Evolutionary conservation across 1,140 invertebrate genomes (phyloP).

Genomic region (Frieseomelitta varia): DNA sequence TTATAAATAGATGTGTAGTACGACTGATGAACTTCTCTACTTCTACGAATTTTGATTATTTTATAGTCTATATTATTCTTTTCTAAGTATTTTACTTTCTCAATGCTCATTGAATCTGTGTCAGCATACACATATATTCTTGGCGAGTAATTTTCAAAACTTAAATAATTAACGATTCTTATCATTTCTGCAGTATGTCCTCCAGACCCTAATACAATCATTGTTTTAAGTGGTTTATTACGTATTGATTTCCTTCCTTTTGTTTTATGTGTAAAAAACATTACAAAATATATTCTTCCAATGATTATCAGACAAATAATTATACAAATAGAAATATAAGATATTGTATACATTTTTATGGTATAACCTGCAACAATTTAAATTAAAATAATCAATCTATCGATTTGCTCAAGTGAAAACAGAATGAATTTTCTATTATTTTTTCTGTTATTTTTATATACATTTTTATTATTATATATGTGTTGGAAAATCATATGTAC

Average conservation of each 20-base stretch:
- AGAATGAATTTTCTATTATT: no score
- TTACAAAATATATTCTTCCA: slow-evolving; percentile 66
- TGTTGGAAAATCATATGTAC: no score
- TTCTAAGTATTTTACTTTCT: slow-evolving; percentile 85
- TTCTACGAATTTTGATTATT: slow-evolving; percentile 88
- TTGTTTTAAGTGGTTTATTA: slow-evolving; percentile 72
- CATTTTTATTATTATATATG: not conserved
- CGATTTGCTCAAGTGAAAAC: not conserved
- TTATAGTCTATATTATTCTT: slow-evolving; percentile 78
- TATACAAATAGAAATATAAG: slow-evolving; percentile 6
- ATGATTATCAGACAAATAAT: not conserved
- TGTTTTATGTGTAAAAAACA: slow-evolving; percentile 59
- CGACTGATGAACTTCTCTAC: slow-evolving; percentile 93
- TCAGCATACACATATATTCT: slow-evolving; percentile 90
- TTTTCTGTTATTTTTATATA: not conserved
- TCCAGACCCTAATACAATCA: slow-evolving; percentile 85
- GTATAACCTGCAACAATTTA: slow-evolving; percentile 49
- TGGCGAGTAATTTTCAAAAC: slow-evolving; percentile 85
- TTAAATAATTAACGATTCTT: slow-evolving; percentile 85
- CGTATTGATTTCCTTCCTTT: slow-evolving; percentile 22
- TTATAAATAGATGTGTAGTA: slow-evolving; percentile 91
- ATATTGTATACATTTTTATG: slow-evolving; percentile 16
- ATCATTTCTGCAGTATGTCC: slow-evolving; percentile 96
- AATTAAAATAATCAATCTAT: not conserved
- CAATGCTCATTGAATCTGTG: slow-evolving; percentile 89